Base-by-base conservation (phyloP, 1,140 invertebrate species). In the Pseudachorutes palmiensis region DNA sequence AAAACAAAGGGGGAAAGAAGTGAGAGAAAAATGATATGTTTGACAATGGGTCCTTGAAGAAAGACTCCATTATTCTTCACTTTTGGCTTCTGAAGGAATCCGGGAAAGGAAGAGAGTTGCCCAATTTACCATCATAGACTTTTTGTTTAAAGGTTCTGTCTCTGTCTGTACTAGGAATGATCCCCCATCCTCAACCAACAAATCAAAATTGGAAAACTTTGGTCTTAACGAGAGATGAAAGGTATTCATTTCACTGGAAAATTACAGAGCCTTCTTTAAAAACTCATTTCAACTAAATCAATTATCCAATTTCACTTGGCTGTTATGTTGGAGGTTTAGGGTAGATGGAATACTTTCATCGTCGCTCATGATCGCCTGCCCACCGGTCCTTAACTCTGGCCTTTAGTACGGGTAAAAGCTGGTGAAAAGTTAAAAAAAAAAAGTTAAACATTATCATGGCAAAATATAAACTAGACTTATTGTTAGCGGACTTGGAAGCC, bases 141-240 rank as follows among this genome's bases (percentile, higher is more conserved):
- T 41, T 41, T 41, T 19, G n/a, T n/a, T n/a, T n/a, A n/a, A n/a
- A n/a, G n/a, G n/a, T 41, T 41, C 36, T 41, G 5, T 41, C 19
- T 19, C 36, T 41, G 5, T 41, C 5, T 41, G 5, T 9, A 41
- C 36, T 5, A 41, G 36, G 5, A 41, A 19, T 41, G 9, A 55
- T 24, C 51, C 51, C 36, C 36, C 19, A 9, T 45, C 19, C 19
- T 45, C 36, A 45, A 45, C 9, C 9, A 19, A 24, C 62, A 62
- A 63, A 70, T 70, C 59, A 66, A 70, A 70, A 70, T 70, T 66
- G 69, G 65, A 67, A 65, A 70, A 66, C 64, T 61, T 61, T 31
- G 9, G 36, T 45, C 36, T 64, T 64, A 65, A n/a, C 63, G 28
- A 60, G 48, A 62, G 63, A 68, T 68, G 67, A 68, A 68, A 68